Conservation (phyloP, 1,140 invertebrate genomes). For the Stenopsyche tienmushanensis region DNA sequence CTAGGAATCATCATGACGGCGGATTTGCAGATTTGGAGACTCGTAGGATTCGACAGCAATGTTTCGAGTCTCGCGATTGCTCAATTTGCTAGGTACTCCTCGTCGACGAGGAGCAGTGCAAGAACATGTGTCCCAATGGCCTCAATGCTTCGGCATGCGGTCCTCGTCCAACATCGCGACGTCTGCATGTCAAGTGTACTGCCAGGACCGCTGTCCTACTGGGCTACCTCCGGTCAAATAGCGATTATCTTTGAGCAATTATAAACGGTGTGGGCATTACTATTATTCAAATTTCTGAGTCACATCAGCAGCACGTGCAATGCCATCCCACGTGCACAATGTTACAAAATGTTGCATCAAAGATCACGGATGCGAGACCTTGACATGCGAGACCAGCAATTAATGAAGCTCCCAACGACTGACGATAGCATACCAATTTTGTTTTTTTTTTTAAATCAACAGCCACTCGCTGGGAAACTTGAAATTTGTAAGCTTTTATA, state of each 20-base stretch:
- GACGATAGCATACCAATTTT: not conserved
- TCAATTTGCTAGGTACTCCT: no score
- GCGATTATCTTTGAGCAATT: conserved; percentile 3
- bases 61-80: no score
- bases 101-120: no score
- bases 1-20: no score
- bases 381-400: not conserved
- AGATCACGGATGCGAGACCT: conserved; percentile 10
- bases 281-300: conserved; percentile 25
- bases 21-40: no score
- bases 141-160: not conserved
- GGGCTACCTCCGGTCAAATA: not conserved
- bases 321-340: conserved; percentile 6
- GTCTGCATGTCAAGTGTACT: not conserved
- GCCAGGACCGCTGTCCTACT: not conserved
- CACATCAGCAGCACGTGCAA: conserved; percentile 17
- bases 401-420: not conserved
- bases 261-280: conserved; percentile 9
- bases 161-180: no score
- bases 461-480: no score
- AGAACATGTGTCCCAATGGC: not conserved
- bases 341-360: conserved; percentile 9
- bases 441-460: no score
- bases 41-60: no score
- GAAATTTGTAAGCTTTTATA: no score